phyloP scores from a whole-genome alignment of 1,140 invertebrate species.

The Adelges cooleyi region DNA sequence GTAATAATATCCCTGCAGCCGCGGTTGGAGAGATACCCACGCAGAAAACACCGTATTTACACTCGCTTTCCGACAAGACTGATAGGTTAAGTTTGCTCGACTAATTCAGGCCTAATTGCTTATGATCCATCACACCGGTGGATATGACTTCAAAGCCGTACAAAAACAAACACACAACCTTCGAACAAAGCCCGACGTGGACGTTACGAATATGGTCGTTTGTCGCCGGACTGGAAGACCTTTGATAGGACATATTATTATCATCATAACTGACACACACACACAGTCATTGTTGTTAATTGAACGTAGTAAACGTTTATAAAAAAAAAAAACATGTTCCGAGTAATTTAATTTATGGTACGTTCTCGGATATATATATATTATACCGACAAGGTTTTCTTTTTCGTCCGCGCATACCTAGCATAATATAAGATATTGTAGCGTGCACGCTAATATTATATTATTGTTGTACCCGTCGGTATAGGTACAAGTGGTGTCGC shows the following conservation, averaged over 20 bases:
- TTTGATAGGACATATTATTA: slow-evolving; percentile 6
- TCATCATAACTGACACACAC: no score
- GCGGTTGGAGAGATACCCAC: no score
- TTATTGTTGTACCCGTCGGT: no score
- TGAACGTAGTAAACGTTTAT: neutral
- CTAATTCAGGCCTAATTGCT: neutral
- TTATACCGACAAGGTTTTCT: slow-evolving; percentile 1
- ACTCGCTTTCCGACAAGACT: no score
- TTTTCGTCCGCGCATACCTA: neutral
- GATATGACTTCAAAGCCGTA: neutral
- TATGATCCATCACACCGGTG: neutral
- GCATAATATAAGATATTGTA: no score
- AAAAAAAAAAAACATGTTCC: no score
- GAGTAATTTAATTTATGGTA: slow-evolving; percentile 5
- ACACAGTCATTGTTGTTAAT: slow-evolving; percentile 7
- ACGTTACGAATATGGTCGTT: slow-evolving; percentile 23
- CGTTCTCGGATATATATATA: neutral
- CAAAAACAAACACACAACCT: slow-evolving; percentile 11
- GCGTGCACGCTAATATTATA: neutral
- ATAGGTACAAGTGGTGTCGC: no score
- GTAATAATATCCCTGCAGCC: no score
- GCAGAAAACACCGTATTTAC: no score
- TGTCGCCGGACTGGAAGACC: slow-evolving; percentile 7
- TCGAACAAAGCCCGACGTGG: neutral
- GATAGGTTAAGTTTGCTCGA: no score